Evolutionary conservation across 2,888 invertebrate genomes (phyloP).

Genomic region (Operophtera brumata): DNA sequence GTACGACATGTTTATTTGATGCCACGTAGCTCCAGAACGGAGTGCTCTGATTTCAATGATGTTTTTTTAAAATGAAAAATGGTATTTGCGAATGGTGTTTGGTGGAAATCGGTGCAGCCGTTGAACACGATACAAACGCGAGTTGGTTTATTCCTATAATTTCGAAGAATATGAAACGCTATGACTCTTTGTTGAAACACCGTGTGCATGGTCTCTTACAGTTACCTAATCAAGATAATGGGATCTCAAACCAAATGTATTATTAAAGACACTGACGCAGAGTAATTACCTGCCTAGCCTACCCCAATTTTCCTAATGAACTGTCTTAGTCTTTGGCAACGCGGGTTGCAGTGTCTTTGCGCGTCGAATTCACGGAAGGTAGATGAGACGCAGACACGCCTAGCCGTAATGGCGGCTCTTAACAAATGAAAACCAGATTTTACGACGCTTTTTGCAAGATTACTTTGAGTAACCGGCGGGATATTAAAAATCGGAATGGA

Average conservation of each 20-base stretch:
- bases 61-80: too few relatives aligned
- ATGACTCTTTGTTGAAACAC: too few relatives aligned
- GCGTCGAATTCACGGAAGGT: neutral
- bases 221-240: conserved; percentile 9
- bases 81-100: too few relatives aligned
- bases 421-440: conserved; percentile 72
- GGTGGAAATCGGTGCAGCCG: too few relatives aligned
- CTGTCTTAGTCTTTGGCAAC: conserved; percentile 24
- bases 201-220: too few relatives aligned
- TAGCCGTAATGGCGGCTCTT: conserved; percentile 50
- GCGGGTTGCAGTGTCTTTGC: conserved; percentile 4
- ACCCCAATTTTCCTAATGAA: conserved; percentile 30
- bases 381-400: conserved; percentile 12
- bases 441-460: conserved; percentile 66
- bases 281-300: conserved; percentile 6
- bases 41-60: too few relatives aligned
- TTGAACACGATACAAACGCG: too few relatives aligned
- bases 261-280: conserved; percentile 5
- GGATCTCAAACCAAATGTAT: conserved; percentile 11
- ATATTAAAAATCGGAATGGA: conserved; percentile 43
- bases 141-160: too few relatives aligned
- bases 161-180: too few relatives aligned
- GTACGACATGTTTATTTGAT: too few relatives aligned
- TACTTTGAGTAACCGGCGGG: conserved; percentile 46
- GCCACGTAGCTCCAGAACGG: too few relatives aligned